Conservation (phyloP, 2,888 invertebrate genomes). For the Sturmia bella region DNA sequence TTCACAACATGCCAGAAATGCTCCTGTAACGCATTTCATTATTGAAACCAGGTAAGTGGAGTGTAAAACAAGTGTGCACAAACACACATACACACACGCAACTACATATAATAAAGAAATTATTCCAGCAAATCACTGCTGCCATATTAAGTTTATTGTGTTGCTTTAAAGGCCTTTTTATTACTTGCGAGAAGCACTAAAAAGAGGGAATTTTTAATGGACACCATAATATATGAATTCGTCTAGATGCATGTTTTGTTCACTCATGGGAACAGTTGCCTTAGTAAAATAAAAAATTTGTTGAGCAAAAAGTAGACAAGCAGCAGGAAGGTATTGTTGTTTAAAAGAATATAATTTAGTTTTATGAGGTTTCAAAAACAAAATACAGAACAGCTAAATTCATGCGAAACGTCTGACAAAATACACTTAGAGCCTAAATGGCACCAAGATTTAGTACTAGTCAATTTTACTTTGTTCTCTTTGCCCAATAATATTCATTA, state of each 20-base stretch:
- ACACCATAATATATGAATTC: constrained; percentile 14
- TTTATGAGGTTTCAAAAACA: no score
- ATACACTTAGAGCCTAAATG: no score
- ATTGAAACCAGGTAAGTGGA: constrained; percentile 87
- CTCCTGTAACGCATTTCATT: constrained; percentile 87
- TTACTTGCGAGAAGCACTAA: constrained; percentile 1
- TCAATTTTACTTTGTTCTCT: no score
- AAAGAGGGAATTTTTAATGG: constrained; percentile 32
- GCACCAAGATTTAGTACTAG: no score
- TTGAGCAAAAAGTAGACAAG: neutral
- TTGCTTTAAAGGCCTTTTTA: constrained; percentile 14
- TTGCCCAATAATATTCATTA: no score
- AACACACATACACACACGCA: no score
- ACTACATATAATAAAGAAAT: constrained; percentile 28
- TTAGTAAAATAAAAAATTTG: constrained; percentile 37
- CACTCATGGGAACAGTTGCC: neutral
- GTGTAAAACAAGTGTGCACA: neutral
- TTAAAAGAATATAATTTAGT: neutral
- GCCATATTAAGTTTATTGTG: constrained; percentile 14
- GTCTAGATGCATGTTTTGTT: neutral
- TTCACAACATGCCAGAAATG: constrained; percentile 86
- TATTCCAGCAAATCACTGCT: constrained; percentile 22
- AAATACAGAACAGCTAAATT: no score
- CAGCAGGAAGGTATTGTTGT: neutral
- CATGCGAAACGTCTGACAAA: no score